Conservation (phyloP, 2,888 invertebrate species). For the Podabrus alpinus region DNA sequence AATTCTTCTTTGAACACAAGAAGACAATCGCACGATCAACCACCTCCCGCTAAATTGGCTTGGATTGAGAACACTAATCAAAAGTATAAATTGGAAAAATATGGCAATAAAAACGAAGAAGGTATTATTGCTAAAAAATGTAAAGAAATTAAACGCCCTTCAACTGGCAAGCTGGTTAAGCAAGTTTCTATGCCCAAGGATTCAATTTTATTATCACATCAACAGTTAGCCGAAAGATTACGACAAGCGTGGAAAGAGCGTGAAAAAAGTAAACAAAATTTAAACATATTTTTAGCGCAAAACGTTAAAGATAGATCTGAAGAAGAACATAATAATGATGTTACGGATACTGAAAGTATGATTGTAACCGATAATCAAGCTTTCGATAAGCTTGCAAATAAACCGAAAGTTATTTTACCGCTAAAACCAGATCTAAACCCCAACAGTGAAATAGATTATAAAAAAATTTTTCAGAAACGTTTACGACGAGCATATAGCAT, state of each 20-base stretch:
- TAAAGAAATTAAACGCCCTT: constrained; percentile 40
- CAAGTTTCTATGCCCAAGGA: constrained; percentile 47
- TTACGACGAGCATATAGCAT: constrained; percentile 32
- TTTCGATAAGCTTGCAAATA: constrained; percentile 45
- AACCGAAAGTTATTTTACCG: constrained; percentile 43
- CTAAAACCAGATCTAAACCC: constrained; percentile 22
- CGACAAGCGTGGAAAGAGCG: constrained; percentile 58
- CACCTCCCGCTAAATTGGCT: constrained; percentile 35
- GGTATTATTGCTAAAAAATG: constrained; percentile 49
- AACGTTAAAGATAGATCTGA: constrained; percentile 50
- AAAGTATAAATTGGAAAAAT: constrained; percentile 4
- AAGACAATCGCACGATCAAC: constrained; percentile 33
- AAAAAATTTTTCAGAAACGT: constrained; percentile 39
- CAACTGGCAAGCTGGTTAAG: constrained; percentile 39
- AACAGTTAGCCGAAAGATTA: constrained; percentile 58
- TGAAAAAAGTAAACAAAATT: constrained; percentile 59
- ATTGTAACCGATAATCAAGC: constrained; percentile 20
- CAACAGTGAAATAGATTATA: constrained; percentile 26
- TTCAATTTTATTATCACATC: constrained; percentile 51
- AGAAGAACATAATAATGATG: constrained; percentile 18
- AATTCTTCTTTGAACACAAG: constrained; percentile 39
- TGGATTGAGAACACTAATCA: constrained; percentile 34
- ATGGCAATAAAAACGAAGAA: constrained; percentile 37
- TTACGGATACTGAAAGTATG: constrained; percentile 23
- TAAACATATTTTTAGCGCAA: constrained; percentile 65